Base-by-base conservation (phyloP, 2,797 vertebrate genomes). In the Galago senegalensis region DNA sequence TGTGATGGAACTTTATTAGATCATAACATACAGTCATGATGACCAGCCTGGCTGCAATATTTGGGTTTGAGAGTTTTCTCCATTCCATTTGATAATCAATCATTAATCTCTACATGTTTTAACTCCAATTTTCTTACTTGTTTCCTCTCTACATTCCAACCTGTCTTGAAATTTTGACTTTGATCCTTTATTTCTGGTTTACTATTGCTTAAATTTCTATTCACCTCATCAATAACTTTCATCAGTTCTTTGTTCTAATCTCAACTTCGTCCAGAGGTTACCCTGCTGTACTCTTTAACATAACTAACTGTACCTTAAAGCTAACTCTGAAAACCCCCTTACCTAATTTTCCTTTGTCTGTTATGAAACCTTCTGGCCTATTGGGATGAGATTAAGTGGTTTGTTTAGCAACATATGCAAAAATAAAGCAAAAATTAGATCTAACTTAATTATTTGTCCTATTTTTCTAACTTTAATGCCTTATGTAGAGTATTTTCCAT, bases 401-500 rank as follows among this genome's bases (percentile, higher is more conserved):
- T 95, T 88, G 70, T 72, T 93, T 79, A 94, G 27, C n/a, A 84
- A 91, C 40, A 72, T 34, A 12, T n/a, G 61, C 34, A 82, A 95
- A 94, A 93, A 11, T 49, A n/a, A 90, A 63, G 40, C 80, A 95
- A 85, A 96, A 96, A 70, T 79, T 61, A 94, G 58, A 96, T 90
- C 20, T 5, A 81, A 79, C 16, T 82, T 58, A 93, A 72, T 92
- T 81, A 73, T 70, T 46, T 84, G 80, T 60, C 76, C 94, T 93
- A 56, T 87, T 93, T 97, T 93, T 95, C 69, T 46, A 91, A 84
- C 65, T 94, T 97, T 81, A 94, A 85, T 89, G 61, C 60, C n/a
- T 77, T 79, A 70, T 34, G 20, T 69, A 82, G 93, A 95, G 40
- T 73, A 67, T 65, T 93, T 80, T 82, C 73, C 21, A 76, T 73